Evolutionary conservation across 2,113 vertebrate genomes (phyloP).

Genomic region (Melospiza georgiana): DNA sequence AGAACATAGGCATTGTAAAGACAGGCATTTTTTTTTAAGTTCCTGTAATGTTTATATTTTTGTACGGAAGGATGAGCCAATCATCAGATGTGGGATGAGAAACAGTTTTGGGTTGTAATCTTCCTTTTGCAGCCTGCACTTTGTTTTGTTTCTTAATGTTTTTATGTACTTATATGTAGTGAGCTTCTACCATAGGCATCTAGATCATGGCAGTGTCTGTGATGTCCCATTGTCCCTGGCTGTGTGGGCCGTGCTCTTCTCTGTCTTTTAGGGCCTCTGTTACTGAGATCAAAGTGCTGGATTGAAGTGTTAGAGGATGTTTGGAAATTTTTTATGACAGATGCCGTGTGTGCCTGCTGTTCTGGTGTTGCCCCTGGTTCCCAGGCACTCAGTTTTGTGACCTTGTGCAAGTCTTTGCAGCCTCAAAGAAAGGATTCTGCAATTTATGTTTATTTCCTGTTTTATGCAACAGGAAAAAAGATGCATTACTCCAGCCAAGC

Average conservation of each 20-base stretch:
- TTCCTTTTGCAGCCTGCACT: neutral
- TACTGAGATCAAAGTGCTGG: neutral
- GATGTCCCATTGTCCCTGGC: neutral
- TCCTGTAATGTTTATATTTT: neutral
- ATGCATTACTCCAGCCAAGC: neutral
- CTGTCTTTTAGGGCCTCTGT: neutral
- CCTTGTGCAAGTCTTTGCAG: neutral
- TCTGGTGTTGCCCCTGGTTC: neutral
- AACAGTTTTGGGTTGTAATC: neutral
- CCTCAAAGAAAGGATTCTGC: neutral
- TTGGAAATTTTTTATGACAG: neutral
- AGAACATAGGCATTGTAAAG: neutral
- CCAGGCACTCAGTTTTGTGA: neutral
- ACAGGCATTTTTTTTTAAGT: neutral
- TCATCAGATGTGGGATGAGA: neutral
- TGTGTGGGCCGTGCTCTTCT: neutral
- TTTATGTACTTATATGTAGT: neutral
- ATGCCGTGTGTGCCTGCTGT: fast-evolving
- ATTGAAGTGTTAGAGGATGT: neutral
- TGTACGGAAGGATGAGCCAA: neutral
- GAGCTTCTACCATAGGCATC: neutral
- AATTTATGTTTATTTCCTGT: neutral
- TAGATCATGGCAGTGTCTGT: neutral
- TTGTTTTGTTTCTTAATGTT: neutral
- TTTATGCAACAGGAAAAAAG: neutral